Percentiles rank a stretch among this genome's conserved stretches.
Evolutionary conservation across 2,113 vertebrate species (phyloP).

Genomic region (Equus quagga): DNA sequence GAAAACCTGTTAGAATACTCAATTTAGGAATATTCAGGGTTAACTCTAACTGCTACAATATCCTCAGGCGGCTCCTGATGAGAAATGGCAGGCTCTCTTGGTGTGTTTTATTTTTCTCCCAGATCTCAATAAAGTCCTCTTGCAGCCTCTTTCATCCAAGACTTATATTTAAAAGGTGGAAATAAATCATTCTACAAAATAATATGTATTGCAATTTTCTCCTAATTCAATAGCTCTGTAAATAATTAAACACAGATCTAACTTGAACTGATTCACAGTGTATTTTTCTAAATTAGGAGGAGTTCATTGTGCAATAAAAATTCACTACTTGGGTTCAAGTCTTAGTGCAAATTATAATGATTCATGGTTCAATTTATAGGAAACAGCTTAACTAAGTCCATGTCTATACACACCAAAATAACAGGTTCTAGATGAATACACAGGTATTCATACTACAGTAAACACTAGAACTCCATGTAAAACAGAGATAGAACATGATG

Average conservation of each 20-base stretch:
- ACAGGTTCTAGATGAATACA: background rate
- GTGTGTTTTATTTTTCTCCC: background rate
- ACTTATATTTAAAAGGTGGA: conserved; percentile 20
- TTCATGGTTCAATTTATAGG: background rate
- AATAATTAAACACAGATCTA: conserved; percentile 60
- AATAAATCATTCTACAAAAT: conserved; percentile 41
- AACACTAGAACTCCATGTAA: background rate
- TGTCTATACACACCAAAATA: background rate
- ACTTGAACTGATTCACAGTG: conserved; percentile 21
- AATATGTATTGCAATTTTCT: conserved; percentile 3
- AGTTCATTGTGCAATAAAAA: conserved; percentile 42
- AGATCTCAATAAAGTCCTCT: background rate
- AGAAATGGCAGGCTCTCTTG: background rate
- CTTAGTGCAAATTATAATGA: conserved; percentile 8
- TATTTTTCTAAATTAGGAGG: conserved; percentile 38
- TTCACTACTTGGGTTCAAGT: conserved; percentile 39
- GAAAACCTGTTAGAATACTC: background rate
- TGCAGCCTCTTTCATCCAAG: background rate
- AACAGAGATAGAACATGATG: background rate
- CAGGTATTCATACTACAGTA: background rate
- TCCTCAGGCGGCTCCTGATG: background rate
- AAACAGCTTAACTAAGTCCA: conserved; percentile 29
- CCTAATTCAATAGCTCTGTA: conserved; percentile 12
- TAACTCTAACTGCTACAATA: rapidly evolving
- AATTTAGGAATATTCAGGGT: background rate